Evolutionary conservation across 2,888 invertebrate genomes (phyloP), one percentile per base, ranked within the genome.

Genomic region (Folsomia manolachei): DNA sequence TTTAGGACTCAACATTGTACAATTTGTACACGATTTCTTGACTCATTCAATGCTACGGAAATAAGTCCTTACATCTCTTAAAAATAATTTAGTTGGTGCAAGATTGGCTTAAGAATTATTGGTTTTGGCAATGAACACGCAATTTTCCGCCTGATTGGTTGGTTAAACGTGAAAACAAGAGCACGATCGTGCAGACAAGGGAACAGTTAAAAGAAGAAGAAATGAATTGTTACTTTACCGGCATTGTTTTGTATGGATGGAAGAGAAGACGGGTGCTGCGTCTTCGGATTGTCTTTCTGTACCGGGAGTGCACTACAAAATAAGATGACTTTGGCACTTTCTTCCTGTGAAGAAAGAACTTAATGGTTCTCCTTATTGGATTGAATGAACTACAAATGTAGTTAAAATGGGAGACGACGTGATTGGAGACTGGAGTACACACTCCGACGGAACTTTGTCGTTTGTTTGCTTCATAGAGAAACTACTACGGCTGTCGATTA

Each of bases 81-180:
- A 14, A 39, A 4, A 39, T 39, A 39, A 4, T 9, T 39, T 39
- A 14, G 39, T 39, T 14, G 39, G 56, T 56, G 4, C n/a, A n/a
- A n/a, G n/a, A n/a, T n/a, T n/a, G n/a, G n/a, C n/a, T n/a, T n/a
- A n/a, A n/a, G n/a, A n/a, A n/a, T n/a, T n/a, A n/a, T 7, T 19
- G 4, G 56, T 56, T 56, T 56, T 56, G 56, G 56, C 56, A 56
- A 19, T 56, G 56, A 21, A 56, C 56, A 19, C 56, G 56, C n/a
- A 56, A 56, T 56, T 56, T 56, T 56, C 56, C 56, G n/a, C 56
- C 21, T n/a, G 56, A 56, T 56, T 56, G 56, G 19, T 56, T n/a
- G n/a, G 11, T 21, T 56, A 19, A 56, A 19, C 7, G 7, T 7
- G 56, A 56, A 56, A 4, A 14, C 19, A n/a, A n/a, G n/a, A n/a